Base-by-base conservation (phyloP, 2,113 vertebrate genomes). In the Hemiprocne comata region DNA sequence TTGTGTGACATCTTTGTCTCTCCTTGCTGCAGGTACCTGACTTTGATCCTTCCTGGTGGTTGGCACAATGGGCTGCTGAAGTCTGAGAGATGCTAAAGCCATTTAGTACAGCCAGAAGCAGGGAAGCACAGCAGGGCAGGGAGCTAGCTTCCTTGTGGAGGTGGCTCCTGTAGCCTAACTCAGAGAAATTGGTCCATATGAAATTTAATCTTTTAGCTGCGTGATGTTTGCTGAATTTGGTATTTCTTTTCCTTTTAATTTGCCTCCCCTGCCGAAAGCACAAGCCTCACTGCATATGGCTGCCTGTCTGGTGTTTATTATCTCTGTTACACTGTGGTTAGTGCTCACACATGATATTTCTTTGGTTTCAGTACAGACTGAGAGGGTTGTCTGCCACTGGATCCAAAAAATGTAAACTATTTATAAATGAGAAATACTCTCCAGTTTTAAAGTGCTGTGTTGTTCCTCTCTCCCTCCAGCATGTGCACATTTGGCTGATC, bases 361-460 rank as follows among this genome's bases (percentile, higher is more conserved):
- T 98, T 97, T 94, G 97, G 97, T 98, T 98, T 97, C 93, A 84
- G 97, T 95, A 92, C 96, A 97, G 97, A 94, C 97, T 94, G 97
- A 94, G 96, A 73, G 94, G 94, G 96, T 98, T 98, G 95, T 97
- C 96, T 16, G 85, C 97, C 92, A 44, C 55, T 95, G 94, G 96
- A 95, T 98, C 95, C 96, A 95, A 98, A 97, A 97, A 98, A 98
- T 97, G 97, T 98, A 97, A 98, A 98, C 97, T 98, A 97, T 98
- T 98, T 97, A 97, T 98, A 98, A 98, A 97, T 97, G 97, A 96
- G 96, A 97, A 98, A 97, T 98, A 93, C 92, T 96, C 97, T 97
- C 17, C 85, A 93, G 95, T 96, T 97, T 92, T 92, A 72, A 98
- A 98, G 97, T 95, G 77, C 84, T 73, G 95, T 96, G 96, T 96